These are phyloP conservation scores for Suncus etruscus DNA, from an alignment of 2,113 vertebrate species.

Conservation along the genomic window DNA sequence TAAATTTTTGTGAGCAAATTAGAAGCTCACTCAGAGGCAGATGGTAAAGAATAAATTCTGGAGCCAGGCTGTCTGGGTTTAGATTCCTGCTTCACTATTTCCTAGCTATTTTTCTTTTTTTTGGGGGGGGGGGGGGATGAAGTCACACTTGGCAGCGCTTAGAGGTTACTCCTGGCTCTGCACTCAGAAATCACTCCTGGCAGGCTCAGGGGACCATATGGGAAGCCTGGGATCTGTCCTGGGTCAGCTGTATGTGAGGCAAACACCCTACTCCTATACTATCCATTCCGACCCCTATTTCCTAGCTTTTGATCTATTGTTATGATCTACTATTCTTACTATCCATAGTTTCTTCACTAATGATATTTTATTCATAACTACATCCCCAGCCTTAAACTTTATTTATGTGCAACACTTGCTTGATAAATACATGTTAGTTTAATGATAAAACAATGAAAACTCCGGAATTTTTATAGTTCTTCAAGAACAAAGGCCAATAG, in stretches of 20 bases:
- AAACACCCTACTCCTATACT: no score
- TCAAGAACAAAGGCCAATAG: constrained; percentile 40
- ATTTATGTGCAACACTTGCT: background rate
- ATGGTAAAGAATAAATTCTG: background rate
- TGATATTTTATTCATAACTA: background rate
- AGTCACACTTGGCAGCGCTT: no score
- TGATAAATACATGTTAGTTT: constrained; percentile 42
- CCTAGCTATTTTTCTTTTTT: background rate
- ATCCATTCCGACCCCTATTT: background rate
- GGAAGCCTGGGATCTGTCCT: no score
- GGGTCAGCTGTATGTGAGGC: no score
- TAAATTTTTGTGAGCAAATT: constrained; percentile 63
- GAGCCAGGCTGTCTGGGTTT: constrained; percentile 63
- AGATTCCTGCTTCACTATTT: constrained; percentile 22
- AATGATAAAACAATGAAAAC: constrained; percentile 36
- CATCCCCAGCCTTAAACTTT: background rate
- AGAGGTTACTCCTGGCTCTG: no score
- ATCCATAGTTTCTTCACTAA: background rate
- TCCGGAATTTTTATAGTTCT: constrained; percentile 26
- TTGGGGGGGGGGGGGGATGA: no score
- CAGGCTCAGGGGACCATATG: no score
- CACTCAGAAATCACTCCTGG: no score
- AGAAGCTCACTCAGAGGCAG: constrained; percentile 52
- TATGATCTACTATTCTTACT: background rate
- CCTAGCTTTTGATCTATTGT: background rate